Base-by-base conservation (phyloP, 2,888 invertebrate species). In the Leptinotarsa peninsularis region DNA sequence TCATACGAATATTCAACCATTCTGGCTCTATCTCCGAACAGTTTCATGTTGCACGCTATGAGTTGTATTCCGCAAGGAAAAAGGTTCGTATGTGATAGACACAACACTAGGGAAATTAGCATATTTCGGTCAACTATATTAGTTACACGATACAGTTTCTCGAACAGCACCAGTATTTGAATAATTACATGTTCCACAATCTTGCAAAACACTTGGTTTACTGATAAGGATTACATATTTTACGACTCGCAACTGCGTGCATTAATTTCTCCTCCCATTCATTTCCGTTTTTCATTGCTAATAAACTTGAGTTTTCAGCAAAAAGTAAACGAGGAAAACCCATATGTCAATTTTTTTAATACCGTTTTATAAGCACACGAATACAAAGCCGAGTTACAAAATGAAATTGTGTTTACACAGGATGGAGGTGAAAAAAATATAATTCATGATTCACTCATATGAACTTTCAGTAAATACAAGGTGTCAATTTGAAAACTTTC, bases 71-170 rank as follows among this genome's bases (percentile, higher is more conserved):
- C 21, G 49, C 49, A 56, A 74, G 76, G 71, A 76, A 49, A 74
- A 78, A 78, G 68, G 74, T 75, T 76, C 78, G 75, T 76, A 78
- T 76, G 75, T 78, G 78, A 74, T 76, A 75, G 78, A 74, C 78
- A 74, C 73, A 75, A 74, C 75, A 72, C 73, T 68, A 58, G 78
- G 58, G 75, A 77, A 80, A 80, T 80, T 80, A 79, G 73, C 80
- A 77, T 80, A 73, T 78, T 76, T 75, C 77, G 74, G 73, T 76
- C 77, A 75, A 75, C 71, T 63, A 70, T 73, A 77, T 77, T 75
- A 77, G 75, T 67, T 73, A 72, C 72, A 75, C 74, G 70, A 75
- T 74, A 68, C 71, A 66, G 70, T 77, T 63, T 75, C 73, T 75
- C 71, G 50, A 71, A 73, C 76, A 71, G 63, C 58, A 56, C 43